Evolutionary conservation across 2,113 vertebrate species (phyloP).

Genomic region (Nerophis ophidion): DNA sequence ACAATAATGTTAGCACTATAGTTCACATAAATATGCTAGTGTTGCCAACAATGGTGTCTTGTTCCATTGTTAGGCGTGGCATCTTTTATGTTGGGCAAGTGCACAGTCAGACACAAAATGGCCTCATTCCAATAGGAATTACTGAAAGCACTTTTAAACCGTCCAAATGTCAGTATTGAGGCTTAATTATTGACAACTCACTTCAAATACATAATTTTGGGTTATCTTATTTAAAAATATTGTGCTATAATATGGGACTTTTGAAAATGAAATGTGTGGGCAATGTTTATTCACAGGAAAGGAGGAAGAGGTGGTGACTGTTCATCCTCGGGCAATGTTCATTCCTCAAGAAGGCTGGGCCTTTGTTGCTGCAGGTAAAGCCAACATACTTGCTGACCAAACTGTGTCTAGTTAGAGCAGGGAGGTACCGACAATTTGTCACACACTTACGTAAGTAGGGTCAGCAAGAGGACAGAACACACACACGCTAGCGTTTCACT

Average conservation of each 20-base stretch:
- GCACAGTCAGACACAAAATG: too few species aligned
- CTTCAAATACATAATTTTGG: too few species aligned
- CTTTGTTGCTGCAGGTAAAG: conserved; percentile 85
- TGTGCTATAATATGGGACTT: too few species aligned
- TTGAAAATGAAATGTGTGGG: too few species aligned
- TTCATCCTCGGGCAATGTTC: conserved; percentile 83
- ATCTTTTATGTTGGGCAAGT: too few species aligned
- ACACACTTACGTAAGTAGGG: conserved; percentile 51
- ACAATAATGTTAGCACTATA: neutral
- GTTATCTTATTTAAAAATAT: too few species aligned
- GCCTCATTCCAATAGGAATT: too few species aligned
- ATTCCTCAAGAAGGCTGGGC: conserved; percentile 74
- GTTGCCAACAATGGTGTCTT: neutral
- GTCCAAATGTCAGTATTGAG: too few species aligned
- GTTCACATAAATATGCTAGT: neutral
- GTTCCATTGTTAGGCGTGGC: neutral
- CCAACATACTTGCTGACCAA: neutral
- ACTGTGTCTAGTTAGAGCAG: conserved; percentile 12
- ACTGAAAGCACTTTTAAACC: too few species aligned
- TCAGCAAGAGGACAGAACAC: conserved; percentile 43
- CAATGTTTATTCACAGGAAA: conserved; percentile 65
- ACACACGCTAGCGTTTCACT: conserved; percentile 14
- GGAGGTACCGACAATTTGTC: conserved; percentile 38
- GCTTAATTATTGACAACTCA: too few species aligned
- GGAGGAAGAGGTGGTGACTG: conserved; percentile 67